These are phyloP conservation scores for Speoplatyrhinus poulsoni DNA, from an alignment of 2,113 vertebrate species.

Conservation along the genomic window DNA sequence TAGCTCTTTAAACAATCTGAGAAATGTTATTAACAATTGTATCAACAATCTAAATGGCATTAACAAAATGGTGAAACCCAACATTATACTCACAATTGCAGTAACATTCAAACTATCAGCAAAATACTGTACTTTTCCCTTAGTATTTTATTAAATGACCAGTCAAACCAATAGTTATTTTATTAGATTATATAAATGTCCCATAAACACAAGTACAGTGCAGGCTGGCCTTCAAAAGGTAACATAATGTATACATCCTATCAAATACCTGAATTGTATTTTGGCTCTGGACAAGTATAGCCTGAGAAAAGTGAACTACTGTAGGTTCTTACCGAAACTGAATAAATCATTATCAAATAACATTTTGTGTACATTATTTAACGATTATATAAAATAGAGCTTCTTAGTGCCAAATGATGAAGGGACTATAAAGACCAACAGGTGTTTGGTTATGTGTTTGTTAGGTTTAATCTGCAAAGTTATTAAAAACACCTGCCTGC, in stretches of 20 bases:
- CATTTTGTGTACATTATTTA: no score
- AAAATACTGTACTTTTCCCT: slow-evolving; percentile 10
- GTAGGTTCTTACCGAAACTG: not conserved
- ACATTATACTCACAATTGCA: slow-evolving; percentile 31
- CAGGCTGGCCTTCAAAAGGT: not conserved
- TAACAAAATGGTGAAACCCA: slow-evolving; percentile 18
- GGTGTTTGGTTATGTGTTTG: not conserved
- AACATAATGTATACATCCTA: not conserved
- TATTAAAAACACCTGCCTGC: no score
- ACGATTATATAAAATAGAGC: no score
- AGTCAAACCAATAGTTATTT: slow-evolving; percentile 4
- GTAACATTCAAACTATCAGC: slow-evolving; percentile 56
- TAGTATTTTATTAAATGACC: not conserved
- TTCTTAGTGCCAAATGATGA: no score
- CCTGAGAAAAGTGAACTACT: slow-evolving; percentile 40
- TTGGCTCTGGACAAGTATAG: slow-evolving; percentile 39
- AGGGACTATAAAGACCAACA: no score
- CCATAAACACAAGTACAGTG: slow-evolving; percentile 15
- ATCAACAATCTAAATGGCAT: not conserved
- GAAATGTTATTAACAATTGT: slow-evolving; percentile 15
- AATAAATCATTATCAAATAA: not conserved
- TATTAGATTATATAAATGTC: not conserved
- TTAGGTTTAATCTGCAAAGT: no score
- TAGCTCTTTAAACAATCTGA: not conserved
- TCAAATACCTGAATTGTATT: slow-evolving; percentile 48